Conservation (phyloP, 2,888 invertebrate species). For the Desoria tigrina region DNA sequence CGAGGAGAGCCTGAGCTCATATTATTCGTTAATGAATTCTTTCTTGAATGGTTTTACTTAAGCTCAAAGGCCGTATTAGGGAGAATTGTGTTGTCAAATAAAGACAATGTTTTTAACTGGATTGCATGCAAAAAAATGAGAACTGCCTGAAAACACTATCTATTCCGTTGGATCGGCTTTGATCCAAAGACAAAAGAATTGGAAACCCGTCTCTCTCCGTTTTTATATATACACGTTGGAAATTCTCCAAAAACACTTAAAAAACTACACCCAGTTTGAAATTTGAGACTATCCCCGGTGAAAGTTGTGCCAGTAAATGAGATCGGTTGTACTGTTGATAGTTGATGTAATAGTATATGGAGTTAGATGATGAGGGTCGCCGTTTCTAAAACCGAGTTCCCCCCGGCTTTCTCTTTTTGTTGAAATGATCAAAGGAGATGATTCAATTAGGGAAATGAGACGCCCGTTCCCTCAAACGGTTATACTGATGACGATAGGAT, state of each 20-base stretch:
- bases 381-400: not conserved
- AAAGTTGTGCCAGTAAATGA: slow-evolving; percentile 1
- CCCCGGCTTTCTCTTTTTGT: slow-evolving; percentile 14
- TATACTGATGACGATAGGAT: too few relatives aligned
- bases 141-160: too few relatives aligned
- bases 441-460: slow-evolving; percentile 53
- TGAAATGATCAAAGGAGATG: slow-evolving; percentile 29
- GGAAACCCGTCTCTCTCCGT: not conserved
- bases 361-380: not conserved
- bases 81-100: too few relatives aligned
- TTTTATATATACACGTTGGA: not conserved
- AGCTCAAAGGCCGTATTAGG: too few relatives aligned
- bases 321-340: not conserved
- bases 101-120: too few relatives aligned
- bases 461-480: slow-evolving; percentile 2
- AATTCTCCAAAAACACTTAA: not conserved
- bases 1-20: too few relatives aligned
- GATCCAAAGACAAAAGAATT: slow-evolving; percentile 4
- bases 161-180: too few relatives aligned
- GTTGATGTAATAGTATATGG: too few relatives aligned
- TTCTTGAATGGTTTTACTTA: too few relatives aligned
- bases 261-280: slow-evolving; percentile 2
- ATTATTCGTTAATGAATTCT: too few relatives aligned
- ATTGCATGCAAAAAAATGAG: too few relatives aligned
- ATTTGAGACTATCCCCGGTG: not conserved